Percentiles rank a stretch among this genome's conserved stretches.
These are phyloP conservation scores for Eulimnadia texana DNA, from an alignment of 1,140 invertebrate species.

Conservation along the genomic window DNA sequence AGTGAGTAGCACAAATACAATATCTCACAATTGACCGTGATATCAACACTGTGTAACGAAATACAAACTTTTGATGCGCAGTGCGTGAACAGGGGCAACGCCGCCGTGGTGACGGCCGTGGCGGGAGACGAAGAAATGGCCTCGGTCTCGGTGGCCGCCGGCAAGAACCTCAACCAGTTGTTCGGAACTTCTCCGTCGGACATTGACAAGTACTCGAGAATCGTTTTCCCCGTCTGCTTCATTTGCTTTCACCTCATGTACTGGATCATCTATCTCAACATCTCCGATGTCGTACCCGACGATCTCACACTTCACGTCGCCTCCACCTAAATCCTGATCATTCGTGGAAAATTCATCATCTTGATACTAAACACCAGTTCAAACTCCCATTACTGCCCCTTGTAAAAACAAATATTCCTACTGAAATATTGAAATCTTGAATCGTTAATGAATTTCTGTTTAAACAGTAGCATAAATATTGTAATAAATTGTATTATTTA, in stretches of 20 bases:
- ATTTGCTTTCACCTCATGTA: slow-evolving; percentile 39
- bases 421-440: too few relatives aligned
- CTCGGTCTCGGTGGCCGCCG: slow-evolving; percentile 1
- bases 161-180: slow-evolving; percentile 27
- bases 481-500: too few relatives aligned
- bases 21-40: too few relatives aligned
- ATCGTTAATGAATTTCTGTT: too few relatives aligned
- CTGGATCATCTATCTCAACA: slow-evolving; percentile 40
- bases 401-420: background rate
- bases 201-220: slow-evolving; percentile 37
- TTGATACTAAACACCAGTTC: background rate
- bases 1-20: too few relatives aligned
- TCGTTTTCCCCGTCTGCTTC: slow-evolving; percentile 39
- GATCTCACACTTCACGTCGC: slow-evolving; percentile 24
- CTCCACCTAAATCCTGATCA: background rate
- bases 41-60: too few relatives aligned
- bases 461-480: too few relatives aligned
- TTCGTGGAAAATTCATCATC: too few relatives aligned
- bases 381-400: background rate
- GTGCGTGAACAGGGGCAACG: slow-evolving; percentile 6
- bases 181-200: slow-evolving; percentile 33
- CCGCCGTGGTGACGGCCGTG: background rate
- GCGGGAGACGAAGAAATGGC: slow-evolving; percentile 6
- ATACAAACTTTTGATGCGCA: background rate
- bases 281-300: slow-evolving; percentile 30